Conservation (phyloP, 2,888 invertebrate species). For the Yponomeuta plumbellus region DNA sequence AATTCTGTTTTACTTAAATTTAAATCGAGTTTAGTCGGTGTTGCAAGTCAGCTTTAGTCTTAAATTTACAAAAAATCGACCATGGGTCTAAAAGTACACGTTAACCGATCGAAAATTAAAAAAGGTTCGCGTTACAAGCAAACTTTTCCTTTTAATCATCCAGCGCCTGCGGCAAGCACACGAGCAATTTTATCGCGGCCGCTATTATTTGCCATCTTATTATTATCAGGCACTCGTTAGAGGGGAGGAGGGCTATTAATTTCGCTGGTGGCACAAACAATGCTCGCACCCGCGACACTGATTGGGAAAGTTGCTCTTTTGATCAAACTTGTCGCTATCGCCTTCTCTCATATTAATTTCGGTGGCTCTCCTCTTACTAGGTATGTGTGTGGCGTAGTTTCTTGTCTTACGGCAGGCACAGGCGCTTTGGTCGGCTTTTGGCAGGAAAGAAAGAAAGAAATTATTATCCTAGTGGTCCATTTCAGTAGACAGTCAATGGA, state of each 20-base stretch:
- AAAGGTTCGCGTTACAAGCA: no score
- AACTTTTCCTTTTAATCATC: background rate
- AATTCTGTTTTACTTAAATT: no score
- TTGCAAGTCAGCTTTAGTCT: no score
- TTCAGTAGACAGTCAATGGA: no score
- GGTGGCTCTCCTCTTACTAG: slow-evolving; percentile 8
- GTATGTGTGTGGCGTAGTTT: background rate
- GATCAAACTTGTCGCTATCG: slow-evolving; percentile 22
- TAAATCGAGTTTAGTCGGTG: no score
- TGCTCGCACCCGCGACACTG: slow-evolving; percentile 30
- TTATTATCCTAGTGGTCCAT: no score
- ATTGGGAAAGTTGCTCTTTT: slow-evolving; percentile 53
- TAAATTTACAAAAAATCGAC: no score
- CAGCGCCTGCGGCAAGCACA: background rate
- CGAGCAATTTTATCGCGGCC: background rate
- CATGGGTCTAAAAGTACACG: no score
- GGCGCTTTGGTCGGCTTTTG: no score
- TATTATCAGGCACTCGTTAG: slow-evolving; percentile 11
- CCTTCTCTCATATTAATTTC: slow-evolving; percentile 57
- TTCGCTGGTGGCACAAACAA: slow-evolving; percentile 34
- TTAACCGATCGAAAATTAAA: no score
- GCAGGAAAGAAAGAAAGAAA: no score
- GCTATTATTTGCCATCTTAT: slow-evolving; percentile 1
- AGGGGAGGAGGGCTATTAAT: slow-evolving; percentile 37
- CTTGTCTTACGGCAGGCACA: background rate